Conservation (phyloP, 2,888 invertebrate species). For the Smittia aterrima region DNA sequence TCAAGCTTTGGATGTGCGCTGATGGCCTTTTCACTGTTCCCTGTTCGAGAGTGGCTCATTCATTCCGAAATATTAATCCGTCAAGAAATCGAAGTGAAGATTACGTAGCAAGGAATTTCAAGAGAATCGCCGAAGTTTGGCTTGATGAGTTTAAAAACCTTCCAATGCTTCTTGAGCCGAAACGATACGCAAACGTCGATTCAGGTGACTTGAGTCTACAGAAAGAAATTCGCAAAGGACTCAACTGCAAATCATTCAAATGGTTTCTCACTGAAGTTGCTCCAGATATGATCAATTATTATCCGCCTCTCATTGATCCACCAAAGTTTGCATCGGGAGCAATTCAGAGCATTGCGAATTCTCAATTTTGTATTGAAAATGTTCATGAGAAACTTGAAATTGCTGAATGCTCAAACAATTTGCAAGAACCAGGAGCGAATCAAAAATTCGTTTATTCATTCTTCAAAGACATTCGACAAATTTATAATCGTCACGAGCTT, state of each 20-base stretch:
- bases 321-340: constrained; percentile 25
- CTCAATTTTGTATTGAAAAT: constrained; percentile 16
- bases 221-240: neutral
- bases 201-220: constrained; percentile 9
- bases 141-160: constrained; percentile 18
- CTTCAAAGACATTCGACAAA: constrained; percentile 10
- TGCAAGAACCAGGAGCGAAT: neutral
- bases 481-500: neutral
- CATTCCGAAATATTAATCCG: constrained; percentile 19
- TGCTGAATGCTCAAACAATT: neutral
- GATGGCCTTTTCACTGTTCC: constrained; percentile 27
- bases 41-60: constrained; percentile 31
- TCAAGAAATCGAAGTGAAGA: constrained; percentile 1
- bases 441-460: constrained; percentile 29
- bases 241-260: constrained; percentile 31
- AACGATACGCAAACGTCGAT: constrained; percentile 9
- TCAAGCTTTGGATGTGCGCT: constrained; percentile 36
- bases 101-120: constrained; percentile 32
- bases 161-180: neutral
- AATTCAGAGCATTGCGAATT: constrained; percentile 9
- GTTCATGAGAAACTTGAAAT: neutral
- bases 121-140: constrained; percentile 16
- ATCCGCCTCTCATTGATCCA: constrained; percentile 15
- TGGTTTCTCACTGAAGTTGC: constrained; percentile 21
- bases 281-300: neutral